Evolutionary conservation across 92 coral and sea anemone species (phyloP).

Genomic region (Zoanthus gigantus): DNA sequence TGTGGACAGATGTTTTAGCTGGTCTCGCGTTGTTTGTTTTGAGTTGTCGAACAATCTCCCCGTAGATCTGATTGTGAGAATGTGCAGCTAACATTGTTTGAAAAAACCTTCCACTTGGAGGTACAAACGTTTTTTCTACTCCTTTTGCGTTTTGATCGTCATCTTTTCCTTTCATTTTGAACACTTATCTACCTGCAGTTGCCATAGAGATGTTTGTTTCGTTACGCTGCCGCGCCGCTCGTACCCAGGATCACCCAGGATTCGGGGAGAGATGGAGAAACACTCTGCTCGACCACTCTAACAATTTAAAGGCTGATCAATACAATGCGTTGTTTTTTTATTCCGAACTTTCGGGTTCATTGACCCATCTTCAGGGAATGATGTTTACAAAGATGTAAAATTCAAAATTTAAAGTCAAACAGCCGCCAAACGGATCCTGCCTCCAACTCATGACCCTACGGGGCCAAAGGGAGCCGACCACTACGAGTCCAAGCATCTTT

Average conservation of each 20-base stretch:
- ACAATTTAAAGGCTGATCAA: too few species aligned
- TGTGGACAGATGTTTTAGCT: slow-evolving; percentile 21
- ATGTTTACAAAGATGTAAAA: too few species aligned
- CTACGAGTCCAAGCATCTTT: too few species aligned
- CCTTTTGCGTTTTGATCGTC: slow-evolving; percentile 34
- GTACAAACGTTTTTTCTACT: slow-evolving; percentile 28
- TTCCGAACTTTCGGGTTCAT: too few species aligned
- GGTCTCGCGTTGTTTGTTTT: slow-evolving; percentile 58
- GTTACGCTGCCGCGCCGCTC: slow-evolving; percentile 39
- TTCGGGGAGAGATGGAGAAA: too few species aligned
- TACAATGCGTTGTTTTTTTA: too few species aligned
- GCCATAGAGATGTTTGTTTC: slow-evolving; percentile 66
- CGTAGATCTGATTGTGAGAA: slow-evolving; percentile 69
- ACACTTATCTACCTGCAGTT: slow-evolving; percentile 66
- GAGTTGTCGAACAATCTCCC: slow-evolving; percentile 79
- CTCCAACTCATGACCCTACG: too few species aligned
- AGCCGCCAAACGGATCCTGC: too few species aligned
- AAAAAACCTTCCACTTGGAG: slow-evolving; percentile 24
- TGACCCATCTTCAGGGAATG: too few species aligned
- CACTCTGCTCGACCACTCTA: too few species aligned
- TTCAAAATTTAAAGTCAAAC: too few species aligned
- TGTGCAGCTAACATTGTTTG: slow-evolving; percentile 49
- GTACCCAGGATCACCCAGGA: slow-evolving; percentile 24
- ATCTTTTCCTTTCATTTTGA: slow-evolving; percentile 9
- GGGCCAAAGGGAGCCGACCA: too few species aligned